phyloP scores from a whole-genome alignment of 1,140 invertebrate genomes.

The Drosophila fuyamai region DNA sequence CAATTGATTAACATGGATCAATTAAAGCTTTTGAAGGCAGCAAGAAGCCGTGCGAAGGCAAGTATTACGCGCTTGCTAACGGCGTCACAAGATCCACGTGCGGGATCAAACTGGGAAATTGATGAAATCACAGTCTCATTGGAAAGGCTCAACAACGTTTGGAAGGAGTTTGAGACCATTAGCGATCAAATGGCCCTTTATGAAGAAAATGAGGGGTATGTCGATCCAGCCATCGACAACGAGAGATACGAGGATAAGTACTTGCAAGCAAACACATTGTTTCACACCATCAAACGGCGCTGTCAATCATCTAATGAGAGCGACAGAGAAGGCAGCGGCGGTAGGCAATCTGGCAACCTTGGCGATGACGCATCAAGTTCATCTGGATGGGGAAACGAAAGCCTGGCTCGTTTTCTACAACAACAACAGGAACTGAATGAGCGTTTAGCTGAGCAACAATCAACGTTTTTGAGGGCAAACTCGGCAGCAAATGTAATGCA shows the following conservation, averaged over 20 bases:
- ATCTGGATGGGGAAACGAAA: constrained; percentile 1
- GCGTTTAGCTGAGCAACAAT: too few relatives aligned
- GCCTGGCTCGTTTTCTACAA: neutral
- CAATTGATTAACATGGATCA: constrained; percentile 1
- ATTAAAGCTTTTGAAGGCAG: neutral
- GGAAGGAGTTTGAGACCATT: neutral
- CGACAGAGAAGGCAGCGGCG: too few relatives aligned
- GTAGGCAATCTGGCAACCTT: too few relatives aligned
- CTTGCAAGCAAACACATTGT: neutral
- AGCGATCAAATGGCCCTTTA: neutral
- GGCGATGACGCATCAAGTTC: neutral
- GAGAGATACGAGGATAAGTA: neutral
- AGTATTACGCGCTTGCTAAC: neutral
- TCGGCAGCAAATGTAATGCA: too few relatives aligned
- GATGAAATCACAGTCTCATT: too few relatives aligned
- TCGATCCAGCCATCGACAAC: constrained; percentile 3
- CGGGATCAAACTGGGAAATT: neutral
- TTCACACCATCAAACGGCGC: neutral
- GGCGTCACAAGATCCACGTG: constrained; percentile 2
- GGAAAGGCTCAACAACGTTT: neutral
- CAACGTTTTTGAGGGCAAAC: too few relatives aligned
- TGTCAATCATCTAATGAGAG: neutral
- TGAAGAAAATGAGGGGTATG: neutral
- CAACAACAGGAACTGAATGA: constrained; percentile 1
- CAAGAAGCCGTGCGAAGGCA: neutral